Evolutionary conservation across 2,797 vertebrate genomes (phyloP), one percentile per base, ranked within the genome.

Genomic region (Schizothorax lantsangensis): DNA sequence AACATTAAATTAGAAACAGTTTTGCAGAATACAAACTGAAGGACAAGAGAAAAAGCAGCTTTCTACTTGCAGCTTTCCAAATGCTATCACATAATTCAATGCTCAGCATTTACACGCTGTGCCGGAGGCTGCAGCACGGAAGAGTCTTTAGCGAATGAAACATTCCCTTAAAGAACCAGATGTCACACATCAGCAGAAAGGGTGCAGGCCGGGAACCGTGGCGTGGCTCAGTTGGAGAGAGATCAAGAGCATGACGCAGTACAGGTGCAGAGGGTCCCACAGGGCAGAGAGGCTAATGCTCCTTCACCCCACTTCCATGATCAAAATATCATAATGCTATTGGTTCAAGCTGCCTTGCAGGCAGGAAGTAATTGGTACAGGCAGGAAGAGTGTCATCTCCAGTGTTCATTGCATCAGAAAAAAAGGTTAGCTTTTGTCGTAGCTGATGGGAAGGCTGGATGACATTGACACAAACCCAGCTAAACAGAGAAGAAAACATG

Each of bases 291-390:
- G 74, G 57, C 40, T 54, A 74, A 79, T 26, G 23, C 6, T 17
- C 69, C 66, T 57, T 83, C 78, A 68, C 66, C 73, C 54, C 66
- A 75, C 33, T 84, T 79, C 84, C 78, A 74, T 40, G 79, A 90
- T 89, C 83, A 90, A 87, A 89, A 89, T 82, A 72, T 84, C 78
- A 81, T 45, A 81, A 81, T 77, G 85, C 78, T 85, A 54, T 68
- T 54, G 74, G 59, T 83, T 83, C 68, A 83, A 47, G 59, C 59
- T 78, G 87, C 73, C 88, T 87, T 62, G 19, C 49, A 84, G 88
- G 88, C 87, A 87, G 80, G 81, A 38, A 80, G 73, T 89, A 90
- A 90, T 91, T 89, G 90, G 84, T 84, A 86, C 75, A 88, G 17
- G 7, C 17, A 69, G 17, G 66, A 69, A 81, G 86, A 88, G 30